Evolutionary conservation across 1,140 invertebrate genomes (phyloP).

Genomic region (Macrobrachium rosenbergii): DNA sequence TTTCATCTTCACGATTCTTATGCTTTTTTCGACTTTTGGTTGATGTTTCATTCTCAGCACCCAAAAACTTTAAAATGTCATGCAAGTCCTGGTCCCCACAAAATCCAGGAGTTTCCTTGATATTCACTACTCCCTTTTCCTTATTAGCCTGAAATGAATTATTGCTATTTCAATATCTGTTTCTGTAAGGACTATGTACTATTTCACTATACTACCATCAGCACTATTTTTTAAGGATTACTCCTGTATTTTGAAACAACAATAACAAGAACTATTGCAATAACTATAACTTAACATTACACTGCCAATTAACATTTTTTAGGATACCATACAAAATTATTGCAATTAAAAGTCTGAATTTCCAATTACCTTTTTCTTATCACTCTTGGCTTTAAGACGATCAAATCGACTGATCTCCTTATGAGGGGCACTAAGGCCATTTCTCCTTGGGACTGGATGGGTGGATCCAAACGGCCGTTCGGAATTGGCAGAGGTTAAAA

Average conservation of each 20-base stretch:
- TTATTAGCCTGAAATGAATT: constrained; percentile 37
- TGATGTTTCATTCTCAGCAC: constrained; percentile 48
- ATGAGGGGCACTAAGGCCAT: constrained; percentile 9
- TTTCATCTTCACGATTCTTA: constrained; percentile 25
- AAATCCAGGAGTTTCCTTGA: constrained; percentile 43
- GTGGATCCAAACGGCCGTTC: background rate
- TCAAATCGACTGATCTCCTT: constrained; percentile 48
- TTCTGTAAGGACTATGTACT: background rate
- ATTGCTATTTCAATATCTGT: background rate
- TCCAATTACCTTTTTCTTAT: constrained; percentile 45
- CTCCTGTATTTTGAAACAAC: too few relatives aligned
- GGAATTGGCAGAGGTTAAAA: background rate
- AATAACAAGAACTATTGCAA: too few relatives aligned
- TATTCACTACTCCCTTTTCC: constrained; percentile 51
- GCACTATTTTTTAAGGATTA: too few relatives aligned
- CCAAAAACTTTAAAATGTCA: constrained; percentile 50
- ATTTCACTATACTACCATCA: too few relatives aligned
- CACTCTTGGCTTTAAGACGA: constrained; percentile 43
- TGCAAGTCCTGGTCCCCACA: constrained; percentile 59
- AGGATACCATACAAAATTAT: too few relatives aligned
- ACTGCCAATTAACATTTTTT: too few relatives aligned
- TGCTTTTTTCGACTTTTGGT: constrained; percentile 54
- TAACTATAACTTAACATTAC: too few relatives aligned
- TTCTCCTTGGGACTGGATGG: constrained; percentile 19
- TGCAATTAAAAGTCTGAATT: too few relatives aligned